Evolutionary conservation across 2,888 invertebrate species (phyloP).

Genomic region (Baronia brevicornis): DNA sequence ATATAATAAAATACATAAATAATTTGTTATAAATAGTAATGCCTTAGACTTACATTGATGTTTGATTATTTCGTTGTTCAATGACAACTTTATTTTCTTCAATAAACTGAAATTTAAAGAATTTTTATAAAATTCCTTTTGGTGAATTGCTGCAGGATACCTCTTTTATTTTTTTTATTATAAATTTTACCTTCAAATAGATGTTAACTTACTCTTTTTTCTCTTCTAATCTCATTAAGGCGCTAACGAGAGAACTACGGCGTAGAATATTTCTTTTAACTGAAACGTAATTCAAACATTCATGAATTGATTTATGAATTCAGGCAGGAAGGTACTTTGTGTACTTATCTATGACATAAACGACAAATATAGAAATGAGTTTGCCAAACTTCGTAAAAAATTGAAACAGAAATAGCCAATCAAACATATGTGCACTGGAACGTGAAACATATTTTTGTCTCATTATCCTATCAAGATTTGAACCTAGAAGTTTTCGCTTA

Average conservation of each 20-base stretch:
- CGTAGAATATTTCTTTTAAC: slow-evolving; percentile 44
- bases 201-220: slow-evolving; percentile 27
- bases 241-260: slow-evolving; percentile 42
- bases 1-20: not conserved
- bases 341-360: not conserved
- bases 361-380: no score
- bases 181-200: slow-evolving; percentile 1
- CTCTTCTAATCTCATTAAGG: slow-evolving; percentile 21
- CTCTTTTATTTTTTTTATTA: not conserved
- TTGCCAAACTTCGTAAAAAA: no score
- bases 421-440: no score
- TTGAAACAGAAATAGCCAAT: no score
- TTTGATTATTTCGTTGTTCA: slow-evolving; percentile 35
- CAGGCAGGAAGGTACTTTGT: not conserved
- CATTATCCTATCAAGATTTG: no score
- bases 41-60: slow-evolving; percentile 47
- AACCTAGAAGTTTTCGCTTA: no score
- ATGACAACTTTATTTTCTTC: slow-evolving; percentile 29
- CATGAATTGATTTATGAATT: not conserved
- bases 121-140: no score
- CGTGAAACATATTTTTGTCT: no score
- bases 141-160: slow-evolving; percentile 33
- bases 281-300: slow-evolving; percentile 26
- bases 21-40: no score
- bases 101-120: no score